Evolutionary conservation across 2,113 vertebrate genomes (phyloP), one percentile per base, ranked within the genome.

Genomic region (Pungitius pungitius): DNA sequence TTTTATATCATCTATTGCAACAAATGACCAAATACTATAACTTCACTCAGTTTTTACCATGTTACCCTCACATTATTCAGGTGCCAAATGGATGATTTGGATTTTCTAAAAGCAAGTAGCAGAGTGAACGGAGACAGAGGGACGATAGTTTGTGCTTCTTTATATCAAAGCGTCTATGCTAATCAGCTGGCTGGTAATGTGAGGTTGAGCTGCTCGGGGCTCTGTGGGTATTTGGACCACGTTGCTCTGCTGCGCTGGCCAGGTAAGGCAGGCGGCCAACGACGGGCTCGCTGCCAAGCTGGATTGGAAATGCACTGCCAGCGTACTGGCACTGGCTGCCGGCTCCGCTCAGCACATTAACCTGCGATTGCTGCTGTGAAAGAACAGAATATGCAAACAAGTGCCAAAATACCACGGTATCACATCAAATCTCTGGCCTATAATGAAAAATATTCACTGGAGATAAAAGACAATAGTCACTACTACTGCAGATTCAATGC

Each of bases 101-200:
- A 89, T 12, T 6, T 61, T 62, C 69, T 75, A 63, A 51, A 85
- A 83, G 35, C 66, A 67, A 62, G 76, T 10, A 66, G 55, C 24
- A 69, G 67, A 63, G 56, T 66, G 85, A 79, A 73, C 51, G 72
- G 43, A 59, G 20, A 82, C 14, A 27, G 33, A 76, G 65, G 77
- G 73, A 81, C 62, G 55, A 72, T 77, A 73, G 73, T 80, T 70
- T 81, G 66, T 81, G 78, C 65, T 80, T 64, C 83, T 82, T 85
- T 55, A 77, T 85, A 91, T 91, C 86, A 88, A 87, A 88, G 85
- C 24, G n/a, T 66, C 81, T 85, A 90, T 90, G 88, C 71, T 86
- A 87, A 91, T 90, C 70, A 91, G 79, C 78, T 86, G 87, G 87
- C 87, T 64, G 80, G 47, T 82, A 79, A 84, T 84, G 77, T 73